Evolutionary conservation across 2,888 invertebrate genomes (phyloP).

Genomic region (Metalampra italica): DNA sequence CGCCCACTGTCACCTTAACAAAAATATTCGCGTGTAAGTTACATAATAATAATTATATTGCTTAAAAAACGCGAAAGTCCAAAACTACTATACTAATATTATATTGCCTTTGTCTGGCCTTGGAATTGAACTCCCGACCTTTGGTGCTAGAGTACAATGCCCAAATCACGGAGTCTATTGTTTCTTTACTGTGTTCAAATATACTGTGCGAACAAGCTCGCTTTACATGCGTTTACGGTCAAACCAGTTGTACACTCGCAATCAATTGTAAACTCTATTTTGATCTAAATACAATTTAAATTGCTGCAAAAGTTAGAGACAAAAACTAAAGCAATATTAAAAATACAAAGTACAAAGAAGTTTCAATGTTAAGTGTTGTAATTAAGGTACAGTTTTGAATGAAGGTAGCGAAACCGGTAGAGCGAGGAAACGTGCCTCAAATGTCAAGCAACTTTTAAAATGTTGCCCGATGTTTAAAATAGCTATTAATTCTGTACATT

Average conservation of each 20-base stretch:
- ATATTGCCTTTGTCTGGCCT: too few species aligned
- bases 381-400: slow-evolving; percentile 10
- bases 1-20: too few species aligned
- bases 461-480: slow-evolving; percentile 2
- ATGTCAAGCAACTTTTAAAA: slow-evolving; percentile 33
- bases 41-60: too few species aligned
- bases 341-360: too few species aligned
- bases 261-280: neutral
- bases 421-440: slow-evolving; percentile 32
- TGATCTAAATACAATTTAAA: neutral
- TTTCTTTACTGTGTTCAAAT: neutral
- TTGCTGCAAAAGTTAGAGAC: neutral
- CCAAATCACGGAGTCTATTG: too few species aligned
- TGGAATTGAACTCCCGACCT: too few species aligned
- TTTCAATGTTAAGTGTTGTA: too few species aligned
- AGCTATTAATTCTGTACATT: neutral
- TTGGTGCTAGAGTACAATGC: too few species aligned
- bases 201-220: neutral
- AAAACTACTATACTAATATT: too few species aligned
- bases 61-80: too few species aligned
- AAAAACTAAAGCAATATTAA: neutral
- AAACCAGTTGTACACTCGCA: slow-evolving; percentile 11
- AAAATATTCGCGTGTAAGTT: too few species aligned
- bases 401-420: slow-evolving; percentile 13
- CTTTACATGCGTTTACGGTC: slow-evolving; percentile 9